Conservation (phyloP, 2,797 vertebrate species). For the Catamblyrhynchus diadema region DNA sequence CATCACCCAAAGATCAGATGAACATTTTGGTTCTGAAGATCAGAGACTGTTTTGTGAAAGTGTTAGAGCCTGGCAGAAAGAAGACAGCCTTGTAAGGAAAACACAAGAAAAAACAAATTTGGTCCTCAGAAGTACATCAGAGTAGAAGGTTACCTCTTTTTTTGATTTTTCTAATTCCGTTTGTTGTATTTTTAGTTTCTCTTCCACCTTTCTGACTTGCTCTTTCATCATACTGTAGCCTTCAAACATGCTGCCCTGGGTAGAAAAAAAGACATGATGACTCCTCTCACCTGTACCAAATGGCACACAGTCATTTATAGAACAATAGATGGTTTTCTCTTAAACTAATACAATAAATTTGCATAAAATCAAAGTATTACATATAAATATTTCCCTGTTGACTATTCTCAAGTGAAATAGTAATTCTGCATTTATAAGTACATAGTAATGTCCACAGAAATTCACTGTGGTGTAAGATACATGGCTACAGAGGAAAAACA, state of each 20-base stretch:
- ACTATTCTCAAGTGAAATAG: not conserved
- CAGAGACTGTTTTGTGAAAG: not conserved
- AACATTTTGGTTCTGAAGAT: not conserved
- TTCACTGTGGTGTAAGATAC: not conserved
- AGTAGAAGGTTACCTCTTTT: constrained; percentile 63
- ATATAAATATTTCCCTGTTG: not conserved
- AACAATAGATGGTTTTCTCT: not conserved
- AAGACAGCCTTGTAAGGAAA: not conserved
- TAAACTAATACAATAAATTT: not conserved
- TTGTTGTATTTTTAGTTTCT: constrained; percentile 61
- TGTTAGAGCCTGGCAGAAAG: not conserved
- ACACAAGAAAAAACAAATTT: not conserved
- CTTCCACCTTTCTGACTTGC: not conserved
- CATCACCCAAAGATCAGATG: not conserved
- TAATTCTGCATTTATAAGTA: not conserved
- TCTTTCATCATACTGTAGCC: constrained; percentile 37
- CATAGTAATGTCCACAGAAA: not conserved
- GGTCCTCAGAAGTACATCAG: not conserved
- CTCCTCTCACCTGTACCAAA: not conserved
- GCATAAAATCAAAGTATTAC: not conserved
- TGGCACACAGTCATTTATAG: not conserved
- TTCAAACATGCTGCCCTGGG: not conserved
- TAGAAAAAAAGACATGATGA: not conserved
- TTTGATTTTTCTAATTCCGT: constrained; percentile 72
- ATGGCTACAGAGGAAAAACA: not conserved